Evolutionary conservation across 2,888 invertebrate species (phyloP), one percentile per base, ranked within the genome.

Genomic region (Campoplex nolae): DNA sequence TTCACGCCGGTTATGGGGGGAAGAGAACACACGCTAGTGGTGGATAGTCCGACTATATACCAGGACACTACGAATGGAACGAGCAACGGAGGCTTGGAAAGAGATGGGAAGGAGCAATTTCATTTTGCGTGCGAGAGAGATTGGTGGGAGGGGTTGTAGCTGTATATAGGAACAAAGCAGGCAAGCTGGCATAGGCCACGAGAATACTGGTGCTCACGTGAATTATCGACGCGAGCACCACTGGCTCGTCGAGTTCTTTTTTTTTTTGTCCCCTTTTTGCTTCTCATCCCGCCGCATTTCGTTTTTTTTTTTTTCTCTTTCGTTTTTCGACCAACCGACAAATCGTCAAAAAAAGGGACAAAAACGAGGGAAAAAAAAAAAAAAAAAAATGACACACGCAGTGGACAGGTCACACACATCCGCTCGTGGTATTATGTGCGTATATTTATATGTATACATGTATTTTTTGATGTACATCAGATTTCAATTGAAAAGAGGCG

Each of bases 101-200:
- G 70, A 42, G 58, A 28, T n/a, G 32, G 58, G 58, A 48, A 28
- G 45, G 87, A 90, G 89, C 88, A 90, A 90, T 91, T 91, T 90
- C 88, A 91, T 90, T 91, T 89, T 74, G 87, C 88, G 77, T 80
- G n/a, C n/a, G 38, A 68, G 76, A 54, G 82, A 8, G 78, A 82
- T 75, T 73, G 54, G 62, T 56, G 76, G 70, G 70, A 42, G 45
- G 81, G 48, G 51, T 58, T 32, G 62, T 62, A 32, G 68, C 42
- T 16, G 70, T 48, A 38, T 38, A 70, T 51, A 77, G 58, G 23
- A 62, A 65, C 70, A 75, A 48, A 71, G 82, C 70, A 79, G 65
- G 75, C 84, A 78, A 82, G 84, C 87, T 82, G 78, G 85, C 68
- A 83, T 79, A 62, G 65, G 74, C 81, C 75, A 73, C 68, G 82